Evolutionary conservation across 2,888 invertebrate species (phyloP).

Genomic region (Amiota mariae): DNA sequence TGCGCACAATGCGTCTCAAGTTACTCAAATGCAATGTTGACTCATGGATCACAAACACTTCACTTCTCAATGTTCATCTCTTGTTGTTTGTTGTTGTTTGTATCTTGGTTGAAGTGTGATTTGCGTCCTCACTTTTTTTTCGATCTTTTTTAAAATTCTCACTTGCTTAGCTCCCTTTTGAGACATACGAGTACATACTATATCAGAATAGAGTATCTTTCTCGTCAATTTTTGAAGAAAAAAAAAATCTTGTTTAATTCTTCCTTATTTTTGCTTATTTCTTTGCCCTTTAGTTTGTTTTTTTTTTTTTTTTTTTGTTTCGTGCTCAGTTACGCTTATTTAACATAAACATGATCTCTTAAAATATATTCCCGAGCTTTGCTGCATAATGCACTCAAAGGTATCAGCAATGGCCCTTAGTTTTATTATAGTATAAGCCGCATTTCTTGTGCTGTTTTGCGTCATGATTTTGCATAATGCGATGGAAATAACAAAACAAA

Average conservation of each 20-base stretch:
- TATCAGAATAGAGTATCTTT: constrained; percentile 15
- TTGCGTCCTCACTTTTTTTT: constrained; percentile 49
- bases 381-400: constrained; percentile 35
- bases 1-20: constrained; percentile 59
- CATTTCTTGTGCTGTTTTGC: constrained; percentile 38
- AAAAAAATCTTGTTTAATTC: not conserved
- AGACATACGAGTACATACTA: no score
- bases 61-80: not conserved
- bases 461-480: constrained; percentile 68
- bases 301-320: not conserved
- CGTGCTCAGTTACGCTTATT: constrained; percentile 36
- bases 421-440: constrained; percentile 40
- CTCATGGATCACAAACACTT: constrained; percentile 27
- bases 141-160: constrained; percentile 6
- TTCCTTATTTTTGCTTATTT: not conserved
- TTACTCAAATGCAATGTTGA: constrained; percentile 61
- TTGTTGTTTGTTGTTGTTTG: constrained; percentile 11
- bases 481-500: constrained; percentile 60
- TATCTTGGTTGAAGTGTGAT: constrained; percentile 60
- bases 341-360: constrained; percentile 54
- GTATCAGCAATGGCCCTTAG: not conserved
- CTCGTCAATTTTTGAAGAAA: constrained; percentile 23
- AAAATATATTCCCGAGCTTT: constrained; percentile 4
- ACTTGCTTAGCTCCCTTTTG: constrained; percentile 47
- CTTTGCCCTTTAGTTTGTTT: not conserved